These are phyloP conservation scores for Agrenia bidenticulata DNA, from an alignment of 2,888 invertebrate species.

Conservation along the genomic window DNA sequence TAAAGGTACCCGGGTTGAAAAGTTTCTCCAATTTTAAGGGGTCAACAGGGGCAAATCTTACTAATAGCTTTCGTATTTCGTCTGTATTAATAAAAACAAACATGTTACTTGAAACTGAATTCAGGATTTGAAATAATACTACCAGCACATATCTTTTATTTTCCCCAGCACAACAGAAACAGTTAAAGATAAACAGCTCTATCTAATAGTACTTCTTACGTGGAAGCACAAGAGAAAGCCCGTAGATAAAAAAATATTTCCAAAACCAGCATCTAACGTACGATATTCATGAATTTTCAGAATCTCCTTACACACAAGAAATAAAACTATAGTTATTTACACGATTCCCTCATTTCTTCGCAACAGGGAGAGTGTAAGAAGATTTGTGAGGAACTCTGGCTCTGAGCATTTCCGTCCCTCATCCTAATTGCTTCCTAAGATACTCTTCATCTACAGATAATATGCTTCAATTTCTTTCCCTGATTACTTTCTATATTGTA, in stretches of 20 bases:
- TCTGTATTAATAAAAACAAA: no score
- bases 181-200: background rate
- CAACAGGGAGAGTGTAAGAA: background rate
- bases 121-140: conserved; percentile 44
- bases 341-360: background rate
- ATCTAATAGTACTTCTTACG: background rate
- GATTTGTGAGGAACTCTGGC: background rate
- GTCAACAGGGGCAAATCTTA: no score
- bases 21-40: conserved; percentile 29
- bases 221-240: background rate
- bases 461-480: no score
- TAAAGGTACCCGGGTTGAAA: background rate
- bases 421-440: conserved; percentile 15
- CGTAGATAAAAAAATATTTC: background rate
- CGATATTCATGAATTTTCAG: no score
- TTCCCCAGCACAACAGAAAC: background rate
- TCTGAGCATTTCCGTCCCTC: conserved; percentile 11
- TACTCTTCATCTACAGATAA: no score
- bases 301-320: no score
- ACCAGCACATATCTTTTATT: background rate
- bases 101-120: no score
- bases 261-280: no score
- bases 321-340: conserved; percentile 6
- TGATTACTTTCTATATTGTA: no score
- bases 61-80: no score